Percentiles rank a stretch among this genome's conserved stretches.
Conservation (phyloP, 2,113 vertebrate species). For the Eulacestoma nigropectus region DNA sequence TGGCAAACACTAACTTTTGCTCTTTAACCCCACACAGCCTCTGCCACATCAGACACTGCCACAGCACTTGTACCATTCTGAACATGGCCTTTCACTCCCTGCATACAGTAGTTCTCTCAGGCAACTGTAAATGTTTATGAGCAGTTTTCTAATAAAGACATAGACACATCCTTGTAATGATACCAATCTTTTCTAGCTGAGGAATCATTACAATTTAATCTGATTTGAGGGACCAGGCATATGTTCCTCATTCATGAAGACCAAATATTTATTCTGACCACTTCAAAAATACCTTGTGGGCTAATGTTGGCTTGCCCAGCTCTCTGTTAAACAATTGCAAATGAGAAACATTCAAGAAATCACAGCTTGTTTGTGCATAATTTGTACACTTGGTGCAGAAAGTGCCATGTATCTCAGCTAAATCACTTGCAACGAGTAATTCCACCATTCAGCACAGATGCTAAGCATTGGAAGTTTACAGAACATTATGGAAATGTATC, state of each 20-base stretch:
- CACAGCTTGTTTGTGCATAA: neutral
- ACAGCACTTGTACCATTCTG: neutral
- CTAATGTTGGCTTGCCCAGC: neutral
- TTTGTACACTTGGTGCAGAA: neutral
- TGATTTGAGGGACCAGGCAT: neutral
- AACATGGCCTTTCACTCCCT: neutral
- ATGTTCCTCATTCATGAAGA: neutral
- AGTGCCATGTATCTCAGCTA: neutral
- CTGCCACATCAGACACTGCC: neutral
- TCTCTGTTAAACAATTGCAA: conserved; percentile 3
- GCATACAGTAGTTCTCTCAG: neutral
- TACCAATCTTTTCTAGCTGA: neutral
- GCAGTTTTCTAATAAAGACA: neutral
- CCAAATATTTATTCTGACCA: neutral
- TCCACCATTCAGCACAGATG: neutral
- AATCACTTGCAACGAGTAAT: conserved; percentile 22
- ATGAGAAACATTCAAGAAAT: neutral
- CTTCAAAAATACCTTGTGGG: neutral
- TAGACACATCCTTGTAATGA: neutral
- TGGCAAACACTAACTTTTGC: neutral
- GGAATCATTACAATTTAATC: neutral
- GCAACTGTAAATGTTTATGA: neutral
- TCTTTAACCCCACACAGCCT: neutral
- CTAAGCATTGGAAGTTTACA: neutral
- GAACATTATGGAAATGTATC: conserved; percentile 43